Base-by-base conservation (phyloP, 2,888 invertebrate species). In the Conchocele bisecta region DNA sequence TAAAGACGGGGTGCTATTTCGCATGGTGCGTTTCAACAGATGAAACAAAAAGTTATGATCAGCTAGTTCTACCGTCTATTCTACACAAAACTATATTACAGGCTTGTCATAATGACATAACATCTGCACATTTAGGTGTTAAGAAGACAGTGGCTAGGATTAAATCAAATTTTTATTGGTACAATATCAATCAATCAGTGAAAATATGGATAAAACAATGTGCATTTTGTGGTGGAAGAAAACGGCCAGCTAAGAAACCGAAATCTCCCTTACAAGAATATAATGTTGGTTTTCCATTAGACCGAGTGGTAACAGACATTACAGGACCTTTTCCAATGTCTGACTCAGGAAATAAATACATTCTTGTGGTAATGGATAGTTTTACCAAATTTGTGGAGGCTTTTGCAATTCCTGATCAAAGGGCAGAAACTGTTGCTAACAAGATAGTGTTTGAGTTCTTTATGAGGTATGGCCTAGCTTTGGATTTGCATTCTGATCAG, bases 221-320 rank as follows among this genome's bases (percentile, higher is more conserved):
- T 61, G 35, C 35, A 15, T 50, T 39, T 41, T 63, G 69, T 50
- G 39, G 48, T 11, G 28, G 24, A 29, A 15, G 61, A 1, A 69
- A 69, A 35, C 29, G 63, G 29, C 57, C 69, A 6, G 22, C 24
- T 20, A 39, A 41, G 50, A 56, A 35, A 33, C 44, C 61, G 13
- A 56, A 41, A 13, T 33, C 29, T 17, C 54, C 48, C 6, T 31
- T 61, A 31, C 17, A 17, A 7, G 41, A 57, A 42, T 69, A 69
- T 44, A 37, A 50, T 17, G 69, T 63, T 9, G 42, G 44, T 24
- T 22, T 31, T 9, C 79, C 83, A 13, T 75, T 82, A 58, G 69
- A 82, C 29, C 53, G 74, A 28, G 26, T 81, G 0, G 39, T 64
- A 7, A 64, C 74, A 6, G 75, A 82, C 57, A 53, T 79, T 9